These are phyloP conservation scores for Subacronicta megacephala DNA, from an alignment of 2,888 invertebrate species.

Conservation along the genomic window DNA sequence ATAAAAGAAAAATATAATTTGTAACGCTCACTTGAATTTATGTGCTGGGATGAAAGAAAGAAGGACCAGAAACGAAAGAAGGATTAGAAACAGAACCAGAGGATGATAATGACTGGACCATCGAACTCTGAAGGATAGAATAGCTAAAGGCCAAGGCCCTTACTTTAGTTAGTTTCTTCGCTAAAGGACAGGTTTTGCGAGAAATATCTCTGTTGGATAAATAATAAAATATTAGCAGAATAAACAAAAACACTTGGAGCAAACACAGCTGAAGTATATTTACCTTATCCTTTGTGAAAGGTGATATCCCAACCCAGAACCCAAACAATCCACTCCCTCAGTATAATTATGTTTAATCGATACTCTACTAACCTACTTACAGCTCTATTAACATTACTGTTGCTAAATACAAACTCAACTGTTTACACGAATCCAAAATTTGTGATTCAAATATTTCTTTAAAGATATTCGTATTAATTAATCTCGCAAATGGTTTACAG, in stretches of 20 bases:
- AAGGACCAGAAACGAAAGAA: no score
- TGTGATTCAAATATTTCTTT: constrained; percentile 47
- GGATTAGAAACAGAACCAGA: no score
- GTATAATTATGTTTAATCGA: constrained; percentile 30
- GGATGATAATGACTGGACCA: no score
- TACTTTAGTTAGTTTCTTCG: no score
- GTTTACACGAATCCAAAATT: constrained; percentile 33
- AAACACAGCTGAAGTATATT: constrained; percentile 6
- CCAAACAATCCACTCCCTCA: constrained; percentile 19
- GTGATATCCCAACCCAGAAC: constrained; percentile 14
- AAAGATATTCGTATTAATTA: constrained; percentile 42
- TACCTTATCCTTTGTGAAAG: constrained; percentile 14
- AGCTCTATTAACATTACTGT: constrained; percentile 22
- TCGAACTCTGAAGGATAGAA: no score
- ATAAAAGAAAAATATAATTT: no score
- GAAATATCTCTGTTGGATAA: neutral
- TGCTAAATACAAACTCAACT: constrained; percentile 20
- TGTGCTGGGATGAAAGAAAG: no score
- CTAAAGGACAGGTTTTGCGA: neutral
- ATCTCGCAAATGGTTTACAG: constrained; percentile 35
- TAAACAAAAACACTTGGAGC: constrained; percentile 4
- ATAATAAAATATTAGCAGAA: constrained; percentile 5
- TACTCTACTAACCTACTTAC: constrained; percentile 35
- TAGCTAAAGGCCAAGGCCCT: no score
- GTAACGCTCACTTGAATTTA: no score